phyloP scores from a whole-genome alignment of 2,113 vertebrate species.

The Nematolebias whitei region DNA sequence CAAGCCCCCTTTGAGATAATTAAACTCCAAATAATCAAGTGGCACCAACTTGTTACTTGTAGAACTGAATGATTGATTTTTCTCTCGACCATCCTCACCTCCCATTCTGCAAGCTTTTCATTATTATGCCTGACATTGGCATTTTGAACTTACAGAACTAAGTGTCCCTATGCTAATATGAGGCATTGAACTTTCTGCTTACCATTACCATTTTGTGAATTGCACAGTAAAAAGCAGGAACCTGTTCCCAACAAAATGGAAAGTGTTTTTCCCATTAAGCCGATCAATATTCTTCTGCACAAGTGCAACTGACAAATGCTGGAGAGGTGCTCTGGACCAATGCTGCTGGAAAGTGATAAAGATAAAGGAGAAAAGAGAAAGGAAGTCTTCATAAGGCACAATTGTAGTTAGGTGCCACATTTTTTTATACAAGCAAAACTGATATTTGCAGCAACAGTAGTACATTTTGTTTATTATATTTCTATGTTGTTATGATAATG shows the following conservation, averaged over 20 bases:
- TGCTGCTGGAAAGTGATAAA: slow-evolving; percentile 37
- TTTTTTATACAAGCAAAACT: slow-evolving; percentile 27
- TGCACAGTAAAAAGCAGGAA: not conserved
- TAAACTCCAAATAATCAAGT: slow-evolving; percentile 1
- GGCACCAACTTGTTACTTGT: slow-evolving; percentile 7
- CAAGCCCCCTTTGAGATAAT: slow-evolving; percentile 24
- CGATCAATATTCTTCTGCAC: slow-evolving; percentile 5
- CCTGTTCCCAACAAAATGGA: not conserved
- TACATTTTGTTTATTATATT: no score
- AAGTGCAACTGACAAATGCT: slow-evolving; percentile 9
- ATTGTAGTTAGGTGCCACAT: not conserved
- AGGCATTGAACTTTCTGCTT: slow-evolving; percentile 2
- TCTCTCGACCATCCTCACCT: not conserved
- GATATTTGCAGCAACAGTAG: slow-evolving; percentile 25
- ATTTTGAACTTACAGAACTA: not conserved
- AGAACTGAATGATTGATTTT: slow-evolving; percentile 12
- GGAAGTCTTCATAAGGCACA: not conserved
- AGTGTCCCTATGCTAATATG: not conserved
- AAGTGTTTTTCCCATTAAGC: slow-evolving; percentile 27
- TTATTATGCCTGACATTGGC: not conserved
- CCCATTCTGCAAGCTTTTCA: not conserved
- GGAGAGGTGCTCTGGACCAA: slow-evolving; percentile 1
- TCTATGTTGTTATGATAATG: no score
- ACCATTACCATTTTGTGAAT: not conserved
- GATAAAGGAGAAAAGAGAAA: no score